phyloP scores from a whole-genome alignment of 2,888 invertebrate species.

The Stenurella melanura region DNA sequence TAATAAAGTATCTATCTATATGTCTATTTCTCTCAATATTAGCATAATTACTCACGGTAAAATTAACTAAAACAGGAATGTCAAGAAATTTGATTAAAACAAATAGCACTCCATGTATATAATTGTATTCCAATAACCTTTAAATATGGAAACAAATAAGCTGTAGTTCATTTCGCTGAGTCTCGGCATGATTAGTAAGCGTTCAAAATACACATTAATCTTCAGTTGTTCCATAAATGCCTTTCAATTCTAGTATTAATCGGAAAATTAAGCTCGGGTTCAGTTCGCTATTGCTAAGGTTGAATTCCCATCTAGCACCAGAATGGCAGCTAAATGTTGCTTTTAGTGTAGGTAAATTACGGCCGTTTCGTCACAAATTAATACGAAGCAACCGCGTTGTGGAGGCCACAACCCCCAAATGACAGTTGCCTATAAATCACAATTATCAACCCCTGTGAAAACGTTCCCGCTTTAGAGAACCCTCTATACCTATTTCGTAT shows the following conservation, averaged over 20 bases:
- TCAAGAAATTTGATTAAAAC: background rate
- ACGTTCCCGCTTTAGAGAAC: slow-evolving; percentile 46
- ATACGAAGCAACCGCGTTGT: slow-evolving; percentile 62
- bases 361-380: slow-evolving; percentile 62
- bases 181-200: slow-evolving; percentile 28
- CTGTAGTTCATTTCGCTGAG: background rate
- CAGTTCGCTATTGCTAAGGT: slow-evolving; percentile 39
- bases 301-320: slow-evolving; percentile 41
- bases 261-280: slow-evolving; percentile 47
- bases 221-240: slow-evolving; percentile 47
- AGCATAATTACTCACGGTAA: too few species aligned
- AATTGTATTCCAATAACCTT: background rate
- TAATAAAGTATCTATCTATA: too few species aligned
- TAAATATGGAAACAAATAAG: background rate
- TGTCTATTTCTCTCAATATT: too few species aligned
- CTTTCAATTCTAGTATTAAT: slow-evolving; percentile 48
- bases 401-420: slow-evolving; percentile 60
- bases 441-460: slow-evolving; percentile 64
- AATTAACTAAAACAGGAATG: background rate
- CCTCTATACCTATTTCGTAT: slow-evolving; percentile 47
- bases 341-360: slow-evolving; percentile 59
- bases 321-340: slow-evolving; percentile 51
- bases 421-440: slow-evolving; percentile 66
- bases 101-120: background rate
- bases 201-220: slow-evolving; percentile 49